A percentile compares a stretch with the other conserved stretches of the same genome.
Conservation (phyloP, 2,797 vertebrate species). For the Dallia pectoralis region DNA sequence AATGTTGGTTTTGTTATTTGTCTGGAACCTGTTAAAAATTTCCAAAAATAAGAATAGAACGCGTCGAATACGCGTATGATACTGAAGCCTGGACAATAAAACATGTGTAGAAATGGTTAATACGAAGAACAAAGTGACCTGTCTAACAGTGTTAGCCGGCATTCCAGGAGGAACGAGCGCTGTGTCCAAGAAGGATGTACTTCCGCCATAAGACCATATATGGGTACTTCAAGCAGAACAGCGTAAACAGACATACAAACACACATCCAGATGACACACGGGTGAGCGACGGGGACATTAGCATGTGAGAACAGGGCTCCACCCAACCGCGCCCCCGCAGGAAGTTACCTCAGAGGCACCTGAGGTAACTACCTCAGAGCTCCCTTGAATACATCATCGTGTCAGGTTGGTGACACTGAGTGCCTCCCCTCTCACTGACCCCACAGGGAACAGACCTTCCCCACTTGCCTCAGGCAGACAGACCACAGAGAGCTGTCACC, state of each 20-base stretch:
- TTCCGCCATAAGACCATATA: no score
- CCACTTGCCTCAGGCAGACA: slow-evolving; percentile 20
- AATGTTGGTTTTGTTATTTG: not conserved
- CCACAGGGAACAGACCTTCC: slow-evolving; percentile 18
- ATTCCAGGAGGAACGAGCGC: slow-evolving; percentile 21
- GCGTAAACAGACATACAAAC: not conserved
- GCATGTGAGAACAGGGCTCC: not conserved
- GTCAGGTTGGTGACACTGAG: slow-evolving; percentile 9
- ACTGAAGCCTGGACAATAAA: not conserved
- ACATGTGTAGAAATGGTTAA: not conserved
- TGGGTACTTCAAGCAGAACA: not conserved
- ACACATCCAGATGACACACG: slow-evolving; percentile 30
- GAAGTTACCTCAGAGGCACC: not conserved
- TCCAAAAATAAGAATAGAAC: no score
- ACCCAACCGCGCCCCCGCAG: not conserved
- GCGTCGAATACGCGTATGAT: not conserved
- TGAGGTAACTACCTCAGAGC: not conserved
- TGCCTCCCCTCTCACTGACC: not conserved
- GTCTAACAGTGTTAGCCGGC: slow-evolving; percentile 16
- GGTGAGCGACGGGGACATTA: slow-evolving; percentile 15
- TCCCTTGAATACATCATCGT: slow-evolving; percentile 10
- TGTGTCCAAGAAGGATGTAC: not conserved
- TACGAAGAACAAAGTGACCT: not conserved
- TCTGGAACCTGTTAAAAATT: not conserved
- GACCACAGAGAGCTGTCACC: slow-evolving; percentile 30